Conservation (phyloP, 2,113 vertebrate genomes). For the Gasterosteus aculeatus region DNA sequence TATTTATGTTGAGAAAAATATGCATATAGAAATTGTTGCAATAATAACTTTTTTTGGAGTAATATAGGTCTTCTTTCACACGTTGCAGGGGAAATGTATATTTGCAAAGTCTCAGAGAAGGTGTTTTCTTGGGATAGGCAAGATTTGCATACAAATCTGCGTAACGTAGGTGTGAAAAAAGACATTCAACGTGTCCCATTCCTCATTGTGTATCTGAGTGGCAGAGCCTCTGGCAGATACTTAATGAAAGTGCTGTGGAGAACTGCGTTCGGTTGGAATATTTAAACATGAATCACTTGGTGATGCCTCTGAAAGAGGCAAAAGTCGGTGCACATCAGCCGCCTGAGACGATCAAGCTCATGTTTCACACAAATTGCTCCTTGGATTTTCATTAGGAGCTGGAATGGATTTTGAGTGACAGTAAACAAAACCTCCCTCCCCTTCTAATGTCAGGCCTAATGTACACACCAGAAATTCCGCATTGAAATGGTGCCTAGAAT, state of each 20-base stretch:
- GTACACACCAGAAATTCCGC: conserved; percentile 33
- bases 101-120: conserved; percentile 24
- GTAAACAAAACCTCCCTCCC: conserved; percentile 58
- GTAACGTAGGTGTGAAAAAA: conserved; percentile 15
- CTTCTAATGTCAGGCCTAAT: conserved; percentile 55
- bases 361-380: conserved; percentile 63
- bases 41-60: conserved; percentile 16
- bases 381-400: conserved; percentile 62
- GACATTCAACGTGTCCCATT: conserved; percentile 7
- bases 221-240: conserved; percentile 25
- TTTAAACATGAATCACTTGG: conserved; percentile 44
- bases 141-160: not conserved
- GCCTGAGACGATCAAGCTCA: conserved; percentile 53
- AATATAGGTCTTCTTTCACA: conserved; percentile 23
- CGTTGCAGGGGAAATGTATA: not conserved
- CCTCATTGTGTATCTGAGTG: conserved; percentile 14
- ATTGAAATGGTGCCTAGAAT: conserved; percentile 14
- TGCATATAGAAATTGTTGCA: not conserved
- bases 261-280: conserved; percentile 40
- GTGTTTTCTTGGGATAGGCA: not conserved
- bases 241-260: conserved; percentile 50
- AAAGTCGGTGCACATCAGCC: conserved; percentile 44
- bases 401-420: conserved; percentile 60
- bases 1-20: conserved; percentile 43
- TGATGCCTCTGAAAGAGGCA: conserved; percentile 26